Evolutionary conservation across 1,140 invertebrate species (phyloP).

Genomic region (Vollenhovia emeryi): DNA sequence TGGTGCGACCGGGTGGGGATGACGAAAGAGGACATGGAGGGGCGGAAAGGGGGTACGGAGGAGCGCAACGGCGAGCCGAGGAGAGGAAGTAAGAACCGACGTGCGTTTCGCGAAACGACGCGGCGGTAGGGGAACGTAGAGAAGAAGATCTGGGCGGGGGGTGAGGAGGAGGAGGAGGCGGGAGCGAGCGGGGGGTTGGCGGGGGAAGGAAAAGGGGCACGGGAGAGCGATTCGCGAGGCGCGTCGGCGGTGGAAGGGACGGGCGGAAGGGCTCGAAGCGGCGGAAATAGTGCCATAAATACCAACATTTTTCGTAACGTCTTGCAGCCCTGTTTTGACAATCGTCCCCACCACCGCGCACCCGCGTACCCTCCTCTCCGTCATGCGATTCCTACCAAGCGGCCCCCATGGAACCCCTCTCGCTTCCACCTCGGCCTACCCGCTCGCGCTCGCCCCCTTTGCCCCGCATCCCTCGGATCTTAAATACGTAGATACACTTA

Average conservation of each 20-base stretch:
- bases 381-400: conserved; percentile 38
- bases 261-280: conserved; percentile 68
- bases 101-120: conserved; percentile 52
- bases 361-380: conserved; percentile 62
- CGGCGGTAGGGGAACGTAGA: conserved; percentile 32
- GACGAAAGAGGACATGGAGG: conserved; percentile 49
- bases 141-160: conserved; percentile 37
- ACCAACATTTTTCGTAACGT: conserved; percentile 82
- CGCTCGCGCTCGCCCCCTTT: not conserved
- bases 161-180: conserved; percentile 27
- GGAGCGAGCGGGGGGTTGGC: conserved; percentile 56
- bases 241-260: conserved; percentile 37
- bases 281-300: conserved; percentile 84
- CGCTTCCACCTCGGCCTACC: conserved; percentile 45
- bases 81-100: conserved; percentile 60
- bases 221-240: conserved; percentile 59
- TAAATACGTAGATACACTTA: conserved; percentile 66
- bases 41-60: conserved; percentile 33
- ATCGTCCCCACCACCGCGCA: conserved; percentile 71
- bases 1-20: conserved; percentile 57
- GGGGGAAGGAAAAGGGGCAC: conserved; percentile 58
- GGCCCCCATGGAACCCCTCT: conserved; percentile 23
- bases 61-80: conserved; percentile 47
- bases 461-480: conserved; percentile 57
- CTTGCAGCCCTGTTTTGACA: conserved; percentile 82